A percentile compares a stretch with the other conserved stretches of the same genome.
Evolutionary conservation across 2,888 invertebrate genomes (phyloP).

Genomic region (Hedychridium roseum): DNA sequence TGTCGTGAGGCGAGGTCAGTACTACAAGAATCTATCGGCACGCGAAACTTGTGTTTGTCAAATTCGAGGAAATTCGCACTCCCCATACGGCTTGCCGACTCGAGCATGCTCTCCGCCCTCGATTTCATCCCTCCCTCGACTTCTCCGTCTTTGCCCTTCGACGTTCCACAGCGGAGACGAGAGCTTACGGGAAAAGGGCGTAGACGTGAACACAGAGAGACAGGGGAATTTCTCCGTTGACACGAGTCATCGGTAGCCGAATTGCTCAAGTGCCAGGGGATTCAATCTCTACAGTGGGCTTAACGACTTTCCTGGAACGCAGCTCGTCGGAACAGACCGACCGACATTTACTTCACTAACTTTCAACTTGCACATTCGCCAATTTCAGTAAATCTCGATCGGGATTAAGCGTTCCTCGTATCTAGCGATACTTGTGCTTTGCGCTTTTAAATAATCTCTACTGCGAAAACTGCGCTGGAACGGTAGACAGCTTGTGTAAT

Average conservation of each 20-base stretch:
- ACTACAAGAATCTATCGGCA: slow-evolving; percentile 28
- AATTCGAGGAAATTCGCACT: slow-evolving; percentile 24
- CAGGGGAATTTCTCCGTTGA: slow-evolving; percentile 20
- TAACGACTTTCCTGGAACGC: too few species aligned
- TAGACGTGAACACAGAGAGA: slow-evolving; percentile 28
- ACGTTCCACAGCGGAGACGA: slow-evolving; percentile 7
- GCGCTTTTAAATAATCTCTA: background rate
- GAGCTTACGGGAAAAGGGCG: slow-evolving; percentile 37
- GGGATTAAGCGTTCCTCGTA: too few species aligned
- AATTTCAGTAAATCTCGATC: too few species aligned
- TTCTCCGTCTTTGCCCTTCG: slow-evolving; percentile 10
- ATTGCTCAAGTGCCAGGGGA: slow-evolving; percentile 9
- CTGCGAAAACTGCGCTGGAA: too few species aligned
- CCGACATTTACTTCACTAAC: too few species aligned
- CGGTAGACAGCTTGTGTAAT: too few species aligned
- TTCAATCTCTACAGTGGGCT: background rate
- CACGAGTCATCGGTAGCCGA: slow-evolving; percentile 9
- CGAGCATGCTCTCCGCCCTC: background rate
- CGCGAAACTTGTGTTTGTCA: slow-evolving; percentile 27
- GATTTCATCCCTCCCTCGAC: background rate
- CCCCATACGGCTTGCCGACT: background rate
- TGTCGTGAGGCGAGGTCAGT: slow-evolving; percentile 27
- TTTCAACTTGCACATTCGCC: background rate
- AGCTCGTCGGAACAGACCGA: too few species aligned
- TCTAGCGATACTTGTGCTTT: background rate